Conservation (phyloP, 2,113 vertebrate genomes). For the Manacus vitellinus region DNA sequence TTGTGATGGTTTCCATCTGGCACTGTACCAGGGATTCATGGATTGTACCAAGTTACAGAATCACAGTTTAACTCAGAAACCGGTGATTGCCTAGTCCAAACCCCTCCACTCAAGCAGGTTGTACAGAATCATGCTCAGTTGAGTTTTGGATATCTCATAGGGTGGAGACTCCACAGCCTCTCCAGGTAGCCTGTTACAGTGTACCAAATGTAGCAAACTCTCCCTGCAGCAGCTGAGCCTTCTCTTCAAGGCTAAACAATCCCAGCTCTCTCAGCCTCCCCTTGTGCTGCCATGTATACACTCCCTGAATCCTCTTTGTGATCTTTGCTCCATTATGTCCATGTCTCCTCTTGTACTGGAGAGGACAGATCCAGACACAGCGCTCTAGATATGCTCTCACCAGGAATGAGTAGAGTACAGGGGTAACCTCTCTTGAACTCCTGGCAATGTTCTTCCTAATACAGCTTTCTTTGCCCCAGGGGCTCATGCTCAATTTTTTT, state of each 20-base stretch:
- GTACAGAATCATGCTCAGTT: background rate
- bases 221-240: background rate
- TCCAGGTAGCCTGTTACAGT: background rate
- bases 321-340: background rate
- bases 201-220: background rate
- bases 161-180: background rate
- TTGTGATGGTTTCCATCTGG: background rate
- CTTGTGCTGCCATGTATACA: fast-evolving
- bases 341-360: background rate
- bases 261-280: background rate
- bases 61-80: background rate
- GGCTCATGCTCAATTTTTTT: background rate
- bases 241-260: background rate
- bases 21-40: background rate
- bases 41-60: background rate
- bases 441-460: background rate
- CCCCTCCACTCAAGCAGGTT: background rate
- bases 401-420: background rate
- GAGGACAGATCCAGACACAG: background rate
- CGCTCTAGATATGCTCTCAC: background rate
- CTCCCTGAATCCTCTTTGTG: background rate
- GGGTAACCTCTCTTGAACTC: fast-evolving
- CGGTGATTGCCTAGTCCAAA: background rate
- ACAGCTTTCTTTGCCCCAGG: background rate
- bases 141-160: background rate